phyloP scores from a whole-genome alignment of 2,888 invertebrate genomes.

The Xiphydria camelus region DNA sequence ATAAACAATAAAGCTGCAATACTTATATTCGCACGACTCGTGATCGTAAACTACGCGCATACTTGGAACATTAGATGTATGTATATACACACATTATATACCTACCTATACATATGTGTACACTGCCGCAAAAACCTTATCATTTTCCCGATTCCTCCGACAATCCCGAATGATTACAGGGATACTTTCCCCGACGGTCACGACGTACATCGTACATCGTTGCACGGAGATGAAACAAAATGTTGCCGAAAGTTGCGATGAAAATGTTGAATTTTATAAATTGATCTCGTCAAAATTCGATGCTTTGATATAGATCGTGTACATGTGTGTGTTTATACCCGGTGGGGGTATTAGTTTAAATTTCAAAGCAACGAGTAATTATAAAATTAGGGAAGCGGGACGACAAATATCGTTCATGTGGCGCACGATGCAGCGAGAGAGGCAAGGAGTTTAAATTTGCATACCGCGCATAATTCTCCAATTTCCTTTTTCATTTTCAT shows the following conservation, averaged over 20 bases:
- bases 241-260: slow-evolving; percentile 8
- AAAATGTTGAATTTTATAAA: slow-evolving; percentile 17
- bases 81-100: background rate
- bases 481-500: too few relatives aligned
- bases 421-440: too few relatives aligned
- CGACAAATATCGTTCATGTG: too few relatives aligned
- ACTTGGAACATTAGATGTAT: slow-evolving; percentile 7
- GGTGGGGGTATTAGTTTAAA: background rate
- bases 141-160: slow-evolving; percentile 18
- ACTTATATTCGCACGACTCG: background rate
- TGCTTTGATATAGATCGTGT: slow-evolving; percentile 11
- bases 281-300: slow-evolving; percentile 4
- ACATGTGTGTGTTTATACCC: too few relatives aligned
- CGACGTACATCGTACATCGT: slow-evolving; percentile 4
- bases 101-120: slow-evolving; percentile 13
- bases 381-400: too few relatives aligned
- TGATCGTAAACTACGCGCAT: background rate
- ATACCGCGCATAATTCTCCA: too few relatives aligned
- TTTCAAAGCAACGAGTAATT: background rate
- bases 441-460: too few relatives aligned
- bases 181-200: slow-evolving; percentile 2
- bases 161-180: slow-evolving; percentile 17
- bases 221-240: slow-evolving; percentile 12
- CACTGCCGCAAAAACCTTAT: slow-evolving; percentile 24
- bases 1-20: background rate